phyloP scores from a whole-genome alignment of 2,888 invertebrate genomes.

The Rotaria macrura region DNA sequence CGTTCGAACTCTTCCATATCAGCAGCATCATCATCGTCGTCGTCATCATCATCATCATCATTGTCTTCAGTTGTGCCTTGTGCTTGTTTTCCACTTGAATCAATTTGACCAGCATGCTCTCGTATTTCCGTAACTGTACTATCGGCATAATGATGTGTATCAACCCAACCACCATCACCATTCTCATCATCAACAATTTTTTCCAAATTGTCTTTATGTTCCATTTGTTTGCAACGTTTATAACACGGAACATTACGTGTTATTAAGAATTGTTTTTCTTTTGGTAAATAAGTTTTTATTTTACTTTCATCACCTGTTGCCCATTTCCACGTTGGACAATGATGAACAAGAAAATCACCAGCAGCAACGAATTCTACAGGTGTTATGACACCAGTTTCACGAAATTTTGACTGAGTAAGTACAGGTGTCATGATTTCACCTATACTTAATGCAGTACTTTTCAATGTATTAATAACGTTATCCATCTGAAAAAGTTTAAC shows the following conservation, averaged over 20 bases:
- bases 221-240: slow-evolving; percentile 83
- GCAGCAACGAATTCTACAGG: slow-evolving; percentile 95
- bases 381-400: slow-evolving; percentile 92
- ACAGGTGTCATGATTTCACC: slow-evolving; percentile 93
- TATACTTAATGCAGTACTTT: slow-evolving; percentile 63
- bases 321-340: slow-evolving; percentile 98
- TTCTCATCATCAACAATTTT: slow-evolving; percentile 54
- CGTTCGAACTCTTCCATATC: slow-evolving; percentile 98
- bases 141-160: slow-evolving; percentile 72
- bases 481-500: neutral
- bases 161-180: slow-evolving; percentile 70
- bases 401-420: slow-evolving; percentile 90
- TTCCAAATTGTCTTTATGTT: slow-evolving; percentile 72
- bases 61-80: slow-evolving; percentile 34
- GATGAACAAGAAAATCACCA: slow-evolving; percentile 93
- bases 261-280: slow-evolving; percentile 88
- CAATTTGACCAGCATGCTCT: slow-evolving; percentile 30
- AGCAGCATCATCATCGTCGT: slow-evolving; percentile 61
- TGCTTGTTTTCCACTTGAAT: slow-evolving; percentile 35
- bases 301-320: slow-evolving; percentile 79
- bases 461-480: neutral
- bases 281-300: slow-evolving; percentile 75
- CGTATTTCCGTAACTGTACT: slow-evolving; percentile 35
- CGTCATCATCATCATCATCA: slow-evolving; percentile 55
- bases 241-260: slow-evolving; percentile 90